Evolutionary conservation across 2,113 vertebrate species (phyloP), one percentile per base, ranked within the genome.

Genomic region (Pimephales promelas): DNA sequence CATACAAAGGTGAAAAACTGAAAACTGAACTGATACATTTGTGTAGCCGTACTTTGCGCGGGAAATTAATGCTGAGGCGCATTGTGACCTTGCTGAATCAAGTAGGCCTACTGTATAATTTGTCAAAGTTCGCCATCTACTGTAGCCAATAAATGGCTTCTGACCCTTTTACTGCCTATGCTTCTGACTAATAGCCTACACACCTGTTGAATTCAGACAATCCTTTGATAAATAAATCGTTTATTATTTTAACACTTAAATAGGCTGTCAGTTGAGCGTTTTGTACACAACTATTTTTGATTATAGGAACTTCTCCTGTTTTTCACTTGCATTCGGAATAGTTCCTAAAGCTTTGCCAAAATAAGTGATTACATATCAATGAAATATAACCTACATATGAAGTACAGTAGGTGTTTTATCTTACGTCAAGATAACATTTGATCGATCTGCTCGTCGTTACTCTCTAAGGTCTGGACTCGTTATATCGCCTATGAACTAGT

Each of bases 401-500:
- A 24, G 34, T 13, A 47, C 70, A 71, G 68, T 71, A 24, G 73
- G 22, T 61, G 22, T 78, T 61, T 78, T 22, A 26, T 78, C n/a
- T 36, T 16, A 61, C 22, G n/a, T 18, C 11, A 61, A 61, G 7
- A 80, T 14, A 26, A n/a, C 4, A 22, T 59, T 43, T 18, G 20
- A 2, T 81, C 47, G 79, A 81, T 40, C 10, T 20, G 7, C 13
- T 86, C 82, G 64, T 86, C 82, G 64, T 82, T 54, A 64, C n/a
- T 90, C 83, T 0, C 79, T 76, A 90, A 6, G 1, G 85, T 20
- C 91, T 87, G 28, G n/a, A 11, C 28, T 62, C 84, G 2, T 16
- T 18, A 1, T 26, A 9, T 34, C 34, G 13, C 28, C 31, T 34
- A 14, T 85, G 86, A 81, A 86, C 64, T 90, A 84, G 61, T 73